Base-by-base conservation (phyloP, 2,113 vertebrate species). In the Butorides virescens region DNA sequence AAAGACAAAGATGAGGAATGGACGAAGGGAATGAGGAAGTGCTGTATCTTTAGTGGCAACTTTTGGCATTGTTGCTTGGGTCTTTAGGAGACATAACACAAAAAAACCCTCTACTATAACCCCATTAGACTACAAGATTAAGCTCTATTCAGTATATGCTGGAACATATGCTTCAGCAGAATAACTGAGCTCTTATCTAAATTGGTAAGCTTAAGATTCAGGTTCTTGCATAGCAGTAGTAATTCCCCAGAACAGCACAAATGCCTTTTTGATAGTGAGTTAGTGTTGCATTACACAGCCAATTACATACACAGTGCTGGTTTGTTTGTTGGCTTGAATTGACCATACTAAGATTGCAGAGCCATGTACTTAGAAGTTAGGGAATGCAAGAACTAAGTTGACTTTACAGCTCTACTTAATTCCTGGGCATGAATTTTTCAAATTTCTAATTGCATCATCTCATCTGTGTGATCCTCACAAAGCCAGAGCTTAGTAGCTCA, bases 361-460 rank as follows among this genome's bases (percentile, higher is more conserved):
- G 65, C 68, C 4, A 1, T 8, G 29, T 89, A 15, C 61, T 89
- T 87, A 32, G 26, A 92, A 95, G 50, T 70, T 86, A 52, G 34
- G 80, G 58, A 91, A 94, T 9, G 8, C 67, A 88, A 80, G 83
- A 95, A 55, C 89, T 79, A 68, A 80, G 83, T 55, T 93, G 79
- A 86, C 92, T 95, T 83, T 81, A 63, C 56, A 55, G 76, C 77
- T 81, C 47, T 77, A 36, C 63, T 71, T 89, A 9, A 20, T 86
- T 94, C 66, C 71, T 72, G 53, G 18, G 44, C 46, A 91, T 89
- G 39, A 89, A 91, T 95, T 92, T 95, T 95, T 95, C 65, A 95
- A 12, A 55, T 81, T 37, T 85, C 68, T 52, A 68, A 78, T 92
- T 87, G 80, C 76, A 47, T 58, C 11, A 3, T 80, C 65, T 90